Conservation (phyloP, 2,113 vertebrate genomes). For the Dasyprocta punctata region DNA sequence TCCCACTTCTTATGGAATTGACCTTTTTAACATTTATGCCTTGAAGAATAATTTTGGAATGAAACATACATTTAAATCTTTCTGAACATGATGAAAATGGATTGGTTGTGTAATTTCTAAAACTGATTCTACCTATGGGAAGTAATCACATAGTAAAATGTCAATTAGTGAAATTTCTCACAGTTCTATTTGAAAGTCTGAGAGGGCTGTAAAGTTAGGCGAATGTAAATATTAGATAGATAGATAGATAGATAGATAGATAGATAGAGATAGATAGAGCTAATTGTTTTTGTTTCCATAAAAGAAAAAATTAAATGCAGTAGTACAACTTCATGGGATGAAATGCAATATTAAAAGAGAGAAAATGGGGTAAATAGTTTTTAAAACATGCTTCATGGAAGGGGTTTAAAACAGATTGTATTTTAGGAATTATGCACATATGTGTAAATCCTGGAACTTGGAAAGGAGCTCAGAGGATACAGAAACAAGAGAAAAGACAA, state of each 20-base stretch:
- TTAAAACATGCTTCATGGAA: not conserved
- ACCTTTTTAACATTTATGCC: conserved; percentile 44
- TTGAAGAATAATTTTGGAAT: not conserved
- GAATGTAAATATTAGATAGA: not conserved
- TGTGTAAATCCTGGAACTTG: not conserved
- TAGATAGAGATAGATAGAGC: too few relatives aligned
- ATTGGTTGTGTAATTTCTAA: conserved; percentile 7
- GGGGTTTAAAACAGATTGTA: not conserved
- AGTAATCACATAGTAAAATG: not conserved
- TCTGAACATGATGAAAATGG: not conserved
- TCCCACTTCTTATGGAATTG: not conserved
- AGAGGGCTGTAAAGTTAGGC: not conserved
- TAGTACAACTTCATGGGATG: not conserved
- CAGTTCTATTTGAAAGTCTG: not conserved
- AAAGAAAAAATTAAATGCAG: not conserved
- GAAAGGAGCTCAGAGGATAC: not conserved
- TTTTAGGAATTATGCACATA: not conserved
- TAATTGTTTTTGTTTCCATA: not conserved
- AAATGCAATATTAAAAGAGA: not conserved
- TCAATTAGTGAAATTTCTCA: not conserved
- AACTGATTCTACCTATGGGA: not conserved
- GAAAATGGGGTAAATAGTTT: not conserved
- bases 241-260: too few relatives aligned
- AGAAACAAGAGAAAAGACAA: not conserved
- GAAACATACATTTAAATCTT: conserved; percentile 8